These are phyloP conservation scores for Steinernema hermaphroditum DNA, from an alignment of 2,888 invertebrate species.

Conservation along the genomic window DNA sequence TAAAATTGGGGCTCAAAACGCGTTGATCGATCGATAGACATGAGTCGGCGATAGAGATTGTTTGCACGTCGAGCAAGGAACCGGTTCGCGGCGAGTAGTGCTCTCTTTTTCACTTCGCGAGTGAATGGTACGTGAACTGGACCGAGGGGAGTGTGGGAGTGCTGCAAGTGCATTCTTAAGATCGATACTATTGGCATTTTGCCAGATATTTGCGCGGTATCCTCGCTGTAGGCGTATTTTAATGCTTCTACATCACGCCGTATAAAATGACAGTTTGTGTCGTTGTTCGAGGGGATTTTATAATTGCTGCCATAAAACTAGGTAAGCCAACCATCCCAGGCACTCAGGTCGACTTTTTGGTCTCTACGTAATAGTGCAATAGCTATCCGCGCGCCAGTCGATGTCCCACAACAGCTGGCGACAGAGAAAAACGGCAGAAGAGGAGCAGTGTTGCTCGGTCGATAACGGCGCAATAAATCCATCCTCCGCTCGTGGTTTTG, in stretches of 20 bases:
- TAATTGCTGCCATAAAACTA: too few relatives aligned
- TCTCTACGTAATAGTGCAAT: too few relatives aligned
- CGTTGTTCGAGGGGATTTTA: too few relatives aligned
- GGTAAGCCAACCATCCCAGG: too few relatives aligned
- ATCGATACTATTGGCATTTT: not conserved
- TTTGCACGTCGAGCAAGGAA: slow-evolving; percentile 3
- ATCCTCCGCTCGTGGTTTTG: not conserved
- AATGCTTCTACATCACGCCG: too few relatives aligned
- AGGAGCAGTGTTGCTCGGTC: not conserved
- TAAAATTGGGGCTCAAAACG: not conserved
- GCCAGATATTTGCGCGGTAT: not conserved
- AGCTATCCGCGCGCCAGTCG: too few relatives aligned
- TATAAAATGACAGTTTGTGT: too few relatives aligned
- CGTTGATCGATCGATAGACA: slow-evolving; percentile 5
- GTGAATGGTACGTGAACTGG: not conserved
- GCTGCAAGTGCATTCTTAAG: not conserved
- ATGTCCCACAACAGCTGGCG: not conserved
- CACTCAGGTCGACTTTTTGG: too few relatives aligned
- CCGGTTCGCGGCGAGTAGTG: slow-evolving; percentile 4
- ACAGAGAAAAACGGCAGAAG: not conserved
- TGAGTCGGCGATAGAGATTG: not conserved
- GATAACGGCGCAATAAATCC: slow-evolving; percentile 25
- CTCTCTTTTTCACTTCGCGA: not conserved
- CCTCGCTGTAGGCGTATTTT: not conserved
- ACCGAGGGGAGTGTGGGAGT: not conserved